Conservation (phyloP, 1,140 invertebrate genomes). For the Drosophila baimaii region DNA sequence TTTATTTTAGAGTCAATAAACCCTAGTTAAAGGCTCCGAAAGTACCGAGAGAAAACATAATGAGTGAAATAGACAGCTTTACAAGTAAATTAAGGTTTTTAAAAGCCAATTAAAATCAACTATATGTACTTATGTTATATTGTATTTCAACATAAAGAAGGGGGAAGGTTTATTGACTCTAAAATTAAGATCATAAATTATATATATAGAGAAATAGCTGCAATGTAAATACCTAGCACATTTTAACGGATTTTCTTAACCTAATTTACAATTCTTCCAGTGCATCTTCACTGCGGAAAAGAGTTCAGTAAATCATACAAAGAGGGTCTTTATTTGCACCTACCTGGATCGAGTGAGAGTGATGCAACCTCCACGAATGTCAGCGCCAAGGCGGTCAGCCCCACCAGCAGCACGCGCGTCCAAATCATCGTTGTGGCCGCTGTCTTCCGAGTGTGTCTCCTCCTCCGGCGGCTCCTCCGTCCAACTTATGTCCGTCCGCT, state of each 20-base stretch:
- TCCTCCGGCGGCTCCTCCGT: constrained; percentile 36
- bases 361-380: constrained; percentile 77
- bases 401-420: constrained; percentile 74
- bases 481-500: constrained; percentile 63
- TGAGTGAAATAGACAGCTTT: too few species aligned
- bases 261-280: not conserved
- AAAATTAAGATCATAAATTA: not conserved
- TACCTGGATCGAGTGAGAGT: constrained; percentile 83
- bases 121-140: too few species aligned
- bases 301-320: not conserved
- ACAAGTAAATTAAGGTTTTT: too few species aligned
- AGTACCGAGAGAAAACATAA: too few species aligned
- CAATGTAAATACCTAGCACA: constrained; percentile 22
- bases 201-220: not conserved
- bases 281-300: constrained; percentile 3
- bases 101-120: too few species aligned
- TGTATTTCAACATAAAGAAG: too few species aligned
- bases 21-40: too few species aligned
- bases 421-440: constrained; percentile 67
- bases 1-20: not conserved
- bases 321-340: constrained; percentile 21
- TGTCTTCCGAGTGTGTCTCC: constrained; percentile 17
- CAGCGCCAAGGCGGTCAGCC: constrained; percentile 70
- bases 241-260: constrained; percentile 28
- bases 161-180: not conserved